A percentile compares a stretch with the other conserved stretches of the same genome.
These are phyloP conservation scores for Amphiura filiformis DNA, from an alignment of 35 echinoderm and acorn worm genomes.

Conservation along the genomic window DNA sequence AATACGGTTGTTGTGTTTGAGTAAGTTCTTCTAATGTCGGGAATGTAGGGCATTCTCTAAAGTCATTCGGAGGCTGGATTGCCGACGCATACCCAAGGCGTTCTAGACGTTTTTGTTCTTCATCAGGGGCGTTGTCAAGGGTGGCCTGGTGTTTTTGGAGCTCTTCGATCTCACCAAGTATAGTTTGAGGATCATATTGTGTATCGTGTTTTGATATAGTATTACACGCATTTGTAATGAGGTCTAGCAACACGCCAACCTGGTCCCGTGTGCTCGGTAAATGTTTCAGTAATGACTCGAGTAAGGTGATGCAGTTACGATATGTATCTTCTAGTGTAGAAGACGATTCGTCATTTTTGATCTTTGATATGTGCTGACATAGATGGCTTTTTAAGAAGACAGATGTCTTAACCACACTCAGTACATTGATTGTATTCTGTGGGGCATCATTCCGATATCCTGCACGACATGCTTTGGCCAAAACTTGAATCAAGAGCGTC, in stretches of 20 bases:
- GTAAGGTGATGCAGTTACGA: neutral
- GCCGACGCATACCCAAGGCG: neutral
- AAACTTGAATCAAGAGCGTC: neutral
- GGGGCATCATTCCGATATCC: neutral
- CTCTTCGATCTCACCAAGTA: neutral
- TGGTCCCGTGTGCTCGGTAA: slow-evolving; percentile 34
- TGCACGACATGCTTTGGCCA: neutral
- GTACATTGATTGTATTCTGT: slow-evolving; percentile 7
- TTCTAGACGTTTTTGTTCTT: slow-evolving; percentile 19
- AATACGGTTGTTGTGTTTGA: slow-evolving; percentile 14
- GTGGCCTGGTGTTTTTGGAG: slow-evolving; percentile 18
- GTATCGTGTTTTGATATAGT: neutral
- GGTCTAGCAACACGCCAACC: slow-evolving; percentile 43
- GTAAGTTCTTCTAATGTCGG: slow-evolving; percentile 36
- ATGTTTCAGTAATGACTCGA: slow-evolving; percentile 20
- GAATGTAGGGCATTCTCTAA: slow-evolving; percentile 50
- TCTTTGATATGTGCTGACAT: slow-evolving; percentile 15
- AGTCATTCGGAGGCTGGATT: slow-evolving; percentile 68
- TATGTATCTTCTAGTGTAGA: slow-evolving; percentile 21
- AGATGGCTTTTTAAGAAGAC: slow-evolving; percentile 48
- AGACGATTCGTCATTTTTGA: neutral
- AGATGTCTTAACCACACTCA: slow-evolving; percentile 43
- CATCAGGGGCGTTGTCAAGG: neutral
- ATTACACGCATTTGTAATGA: slow-evolving; percentile 37
- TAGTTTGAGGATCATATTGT: slow-evolving; percentile 24